A percentile compares a stretch with the other conserved stretches of the same genome.
phyloP scores from a whole-genome alignment of 2,797 vertebrate genomes.

The Acanthiza pusilla region DNA sequence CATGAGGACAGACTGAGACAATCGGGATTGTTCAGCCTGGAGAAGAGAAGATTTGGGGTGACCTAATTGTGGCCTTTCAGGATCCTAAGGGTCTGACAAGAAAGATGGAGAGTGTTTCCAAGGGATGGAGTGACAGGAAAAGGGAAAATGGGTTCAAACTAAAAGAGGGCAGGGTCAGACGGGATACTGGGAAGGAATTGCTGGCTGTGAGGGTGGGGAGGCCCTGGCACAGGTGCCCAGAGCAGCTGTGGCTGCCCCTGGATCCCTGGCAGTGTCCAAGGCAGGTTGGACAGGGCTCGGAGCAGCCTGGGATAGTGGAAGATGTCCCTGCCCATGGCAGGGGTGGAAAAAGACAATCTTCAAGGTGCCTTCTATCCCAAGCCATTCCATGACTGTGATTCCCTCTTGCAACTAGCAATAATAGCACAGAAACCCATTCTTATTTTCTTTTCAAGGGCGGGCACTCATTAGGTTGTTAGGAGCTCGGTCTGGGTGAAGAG shows the following conservation, averaged over 20 bases:
- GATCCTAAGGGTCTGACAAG: background rate
- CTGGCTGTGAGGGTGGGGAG: accelerated
- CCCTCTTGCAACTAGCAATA: background rate
- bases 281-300: accelerated
- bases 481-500: background rate
- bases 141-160: too few species aligned
- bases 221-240: background rate
- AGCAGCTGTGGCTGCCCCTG: background rate
- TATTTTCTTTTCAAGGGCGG: background rate
- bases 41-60: background rate
- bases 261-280: background rate
- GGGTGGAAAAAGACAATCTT: accelerated
- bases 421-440: accelerated
- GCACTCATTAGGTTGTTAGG: accelerated
- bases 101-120: background rate
- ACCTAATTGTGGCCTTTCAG: background rate
- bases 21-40: background rate
- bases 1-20: background rate
- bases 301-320: accelerated
- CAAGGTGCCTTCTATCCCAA: background rate
- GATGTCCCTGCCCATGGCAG: background rate
- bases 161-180: accelerated
- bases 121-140: background rate
- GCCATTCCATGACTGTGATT: background rate
- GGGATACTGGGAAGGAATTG: background rate